A percentile compares a stretch with the other conserved stretches of the same genome.
These are phyloP conservation scores for Tuberolachnus salignus DNA, from an alignment of 2,888 invertebrate species.

Conservation along the genomic window DNA sequence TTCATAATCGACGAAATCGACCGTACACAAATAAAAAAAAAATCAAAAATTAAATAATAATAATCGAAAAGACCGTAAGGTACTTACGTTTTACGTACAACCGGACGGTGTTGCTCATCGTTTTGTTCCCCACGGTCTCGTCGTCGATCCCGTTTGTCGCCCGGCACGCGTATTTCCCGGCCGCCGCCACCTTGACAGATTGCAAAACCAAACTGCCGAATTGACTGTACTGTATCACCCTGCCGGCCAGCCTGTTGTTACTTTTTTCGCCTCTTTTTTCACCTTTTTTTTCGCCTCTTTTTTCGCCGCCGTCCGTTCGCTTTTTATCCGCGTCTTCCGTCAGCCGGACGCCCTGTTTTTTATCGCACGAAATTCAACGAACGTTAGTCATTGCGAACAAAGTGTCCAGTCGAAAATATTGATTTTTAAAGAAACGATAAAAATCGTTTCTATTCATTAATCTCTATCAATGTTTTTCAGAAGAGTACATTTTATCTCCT, in stretches of 20 bases:
- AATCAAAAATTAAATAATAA: no score
- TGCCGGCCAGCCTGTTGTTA: conserved; percentile 21
- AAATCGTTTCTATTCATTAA: no score
- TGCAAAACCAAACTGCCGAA: conserved; percentile 35
- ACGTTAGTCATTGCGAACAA: no score
- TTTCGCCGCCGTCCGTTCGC: conserved; percentile 14
- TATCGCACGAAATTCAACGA: background rate
- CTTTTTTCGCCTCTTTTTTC: no score
- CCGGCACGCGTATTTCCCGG: conserved; percentile 35
- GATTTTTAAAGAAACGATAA: no score
- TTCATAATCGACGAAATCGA: no score
- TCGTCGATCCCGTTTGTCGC: conserved; percentile 35
- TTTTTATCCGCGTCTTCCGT: conserved; percentile 30
- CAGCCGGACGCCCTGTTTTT: conserved; percentile 18
- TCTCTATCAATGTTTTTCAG: no score
- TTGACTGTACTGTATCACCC: conserved; percentile 43
- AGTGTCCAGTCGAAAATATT: no score
- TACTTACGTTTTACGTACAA: conserved; percentile 39
- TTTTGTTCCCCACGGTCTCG: conserved; percentile 4
- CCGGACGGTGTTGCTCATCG: conserved; percentile 25
- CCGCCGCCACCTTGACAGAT: conserved; percentile 27
- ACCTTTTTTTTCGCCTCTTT: conserved; percentile 1
- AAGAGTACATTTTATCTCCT: no score
- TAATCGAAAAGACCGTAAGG: no score
- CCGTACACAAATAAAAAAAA: no score